Conservation (phyloP, 2,797 vertebrate species). For the Phoebastria nigripes region DNA sequence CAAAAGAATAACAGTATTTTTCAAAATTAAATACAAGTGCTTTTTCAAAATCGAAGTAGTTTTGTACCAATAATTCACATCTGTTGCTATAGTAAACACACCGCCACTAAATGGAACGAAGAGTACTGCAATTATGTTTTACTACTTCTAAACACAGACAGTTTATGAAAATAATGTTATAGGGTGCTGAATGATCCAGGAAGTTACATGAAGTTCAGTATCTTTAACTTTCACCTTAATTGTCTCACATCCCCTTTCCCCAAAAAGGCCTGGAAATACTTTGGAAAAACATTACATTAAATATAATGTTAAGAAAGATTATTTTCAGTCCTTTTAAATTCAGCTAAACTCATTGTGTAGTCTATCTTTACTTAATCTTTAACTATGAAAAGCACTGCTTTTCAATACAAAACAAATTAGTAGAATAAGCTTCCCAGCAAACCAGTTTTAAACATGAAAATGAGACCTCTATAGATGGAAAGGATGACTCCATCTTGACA, state of each 20-base stretch:
- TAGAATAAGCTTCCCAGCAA: background rate
- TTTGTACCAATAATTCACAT: background rate
- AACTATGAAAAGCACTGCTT: background rate
- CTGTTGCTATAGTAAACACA: background rate
- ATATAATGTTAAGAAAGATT: accelerated
- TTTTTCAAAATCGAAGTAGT: background rate
- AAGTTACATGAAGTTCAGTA: background rate
- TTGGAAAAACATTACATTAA: background rate
- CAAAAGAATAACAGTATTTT: background rate
- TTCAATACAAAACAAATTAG: background rate
- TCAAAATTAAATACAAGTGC: background rate
- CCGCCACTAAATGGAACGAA: background rate
- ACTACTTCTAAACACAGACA: background rate
- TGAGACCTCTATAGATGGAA: background rate
- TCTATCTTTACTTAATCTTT: background rate
- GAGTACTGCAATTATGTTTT: background rate
- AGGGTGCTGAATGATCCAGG: background rate
- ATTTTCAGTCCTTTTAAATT: background rate
- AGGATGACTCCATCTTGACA: background rate
- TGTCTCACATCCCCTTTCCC: background rate
- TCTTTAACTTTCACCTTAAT: background rate
- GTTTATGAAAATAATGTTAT: background rate
- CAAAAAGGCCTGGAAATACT: background rate
- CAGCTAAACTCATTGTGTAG: background rate
- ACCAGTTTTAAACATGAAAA: background rate